A percentile compares a stretch with the other conserved stretches of the same genome.
Conservation (phyloP, 2,888 invertebrate genomes). For the Drosophila demipolita region DNA sequence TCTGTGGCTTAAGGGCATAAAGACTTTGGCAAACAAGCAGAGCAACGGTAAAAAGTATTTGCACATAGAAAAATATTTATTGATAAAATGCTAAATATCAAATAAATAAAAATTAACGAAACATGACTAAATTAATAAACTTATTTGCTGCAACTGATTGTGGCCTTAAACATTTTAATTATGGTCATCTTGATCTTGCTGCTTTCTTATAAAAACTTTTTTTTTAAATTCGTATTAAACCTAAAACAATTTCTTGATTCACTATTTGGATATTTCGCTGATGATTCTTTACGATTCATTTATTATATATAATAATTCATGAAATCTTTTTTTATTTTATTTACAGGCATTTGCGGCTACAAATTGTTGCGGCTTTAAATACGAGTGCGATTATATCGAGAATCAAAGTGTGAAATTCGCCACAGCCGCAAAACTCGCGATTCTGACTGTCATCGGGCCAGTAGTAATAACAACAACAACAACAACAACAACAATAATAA, state of each 20-base stretch:
- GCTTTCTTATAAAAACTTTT: background rate
- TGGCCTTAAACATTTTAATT: background rate
- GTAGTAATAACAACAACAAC: constrained; percentile 28
- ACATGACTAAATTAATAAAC: background rate
- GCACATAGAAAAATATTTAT: background rate
- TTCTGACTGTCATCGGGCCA: constrained; percentile 48
- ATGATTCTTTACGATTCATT: constrained; percentile 34
- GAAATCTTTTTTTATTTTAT: constrained; percentile 14
- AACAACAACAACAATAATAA: constrained; percentile 29
- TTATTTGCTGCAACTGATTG: background rate
- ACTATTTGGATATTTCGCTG: background rate
- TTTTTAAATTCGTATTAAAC: background rate
- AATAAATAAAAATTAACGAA: background rate
- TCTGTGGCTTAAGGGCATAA: constrained; percentile 37
- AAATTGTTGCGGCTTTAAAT: constrained; percentile 61
- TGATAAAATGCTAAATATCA: background rate
- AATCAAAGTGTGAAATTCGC: constrained; percentile 63
- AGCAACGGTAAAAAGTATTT: background rate
- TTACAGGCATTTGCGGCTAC: constrained; percentile 55
- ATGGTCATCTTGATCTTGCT: background rate
- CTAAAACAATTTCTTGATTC: constrained; percentile 7
- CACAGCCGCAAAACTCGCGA: constrained; percentile 46
- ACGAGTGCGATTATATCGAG: constrained; percentile 52
- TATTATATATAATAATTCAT: constrained; percentile 41
- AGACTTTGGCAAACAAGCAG: constrained; percentile 31